Conservation (phyloP, 2,888 invertebrate species). For the Mesoligia furuncula region DNA sequence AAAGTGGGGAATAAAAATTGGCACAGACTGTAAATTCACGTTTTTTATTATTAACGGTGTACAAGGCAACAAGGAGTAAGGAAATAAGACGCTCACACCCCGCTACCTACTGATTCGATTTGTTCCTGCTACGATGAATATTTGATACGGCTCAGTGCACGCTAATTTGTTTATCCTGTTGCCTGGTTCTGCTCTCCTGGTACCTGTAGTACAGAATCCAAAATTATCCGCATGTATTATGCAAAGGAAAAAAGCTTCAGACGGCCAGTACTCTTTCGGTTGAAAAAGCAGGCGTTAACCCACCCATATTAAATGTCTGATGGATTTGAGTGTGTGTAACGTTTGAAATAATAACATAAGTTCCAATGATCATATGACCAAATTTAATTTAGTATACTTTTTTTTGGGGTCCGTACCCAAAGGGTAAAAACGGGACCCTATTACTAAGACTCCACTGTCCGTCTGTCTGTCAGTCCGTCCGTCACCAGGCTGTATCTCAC, state of each 20-base stretch:
- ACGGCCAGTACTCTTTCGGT: constrained; percentile 28
- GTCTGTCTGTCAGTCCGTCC: no score
- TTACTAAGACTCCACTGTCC: no score
- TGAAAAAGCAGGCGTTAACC: constrained; percentile 19
- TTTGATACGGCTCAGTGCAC: constrained; percentile 90
- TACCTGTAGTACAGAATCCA: constrained; percentile 71
- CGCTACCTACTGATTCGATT: constrained; percentile 88
- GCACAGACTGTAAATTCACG: constrained; percentile 66
- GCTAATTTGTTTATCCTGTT: constrained; percentile 90
- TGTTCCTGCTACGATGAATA: constrained; percentile 89
- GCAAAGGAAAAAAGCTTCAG: constrained; percentile 54
- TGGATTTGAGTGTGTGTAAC: constrained; percentile 8
- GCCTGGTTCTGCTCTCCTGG: constrained; percentile 79
- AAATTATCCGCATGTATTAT: constrained; percentile 74
- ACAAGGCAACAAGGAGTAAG: constrained; percentile 75
- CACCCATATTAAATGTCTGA: constrained; percentile 32
- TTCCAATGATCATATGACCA: no score
- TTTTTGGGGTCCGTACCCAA: no score
- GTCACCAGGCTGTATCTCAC: no score
- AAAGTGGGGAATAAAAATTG: constrained; percentile 62
- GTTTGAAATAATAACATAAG: no score
- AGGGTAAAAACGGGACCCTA: no score
- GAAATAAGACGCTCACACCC: constrained; percentile 84
- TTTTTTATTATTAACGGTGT: constrained; percentile 80
- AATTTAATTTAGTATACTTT: no score